These are phyloP conservation scores for Nasonia oneida DNA, from an alignment of 2,888 invertebrate species.

Conservation along the genomic window DNA sequence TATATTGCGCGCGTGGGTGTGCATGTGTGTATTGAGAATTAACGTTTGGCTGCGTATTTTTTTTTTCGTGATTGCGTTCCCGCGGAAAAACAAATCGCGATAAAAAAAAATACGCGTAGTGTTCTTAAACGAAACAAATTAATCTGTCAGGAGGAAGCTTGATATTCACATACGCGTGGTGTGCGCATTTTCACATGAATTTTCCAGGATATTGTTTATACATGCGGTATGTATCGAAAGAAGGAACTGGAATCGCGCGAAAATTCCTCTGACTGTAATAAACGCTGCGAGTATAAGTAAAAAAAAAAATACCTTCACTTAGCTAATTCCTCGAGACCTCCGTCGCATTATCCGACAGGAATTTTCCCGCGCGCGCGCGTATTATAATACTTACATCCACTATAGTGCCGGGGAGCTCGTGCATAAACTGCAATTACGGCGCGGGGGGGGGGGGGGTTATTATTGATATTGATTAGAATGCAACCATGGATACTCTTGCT, in stretches of 20 bases:
- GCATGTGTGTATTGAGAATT: too few species aligned
- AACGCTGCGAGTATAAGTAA: too few species aligned
- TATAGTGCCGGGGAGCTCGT: background rate
- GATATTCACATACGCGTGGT: too few species aligned
- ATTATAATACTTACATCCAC: background rate
- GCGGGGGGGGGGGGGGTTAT: constrained; percentile 24
- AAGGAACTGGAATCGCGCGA: too few species aligned
- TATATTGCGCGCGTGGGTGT: background rate
- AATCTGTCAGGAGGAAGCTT: background rate
- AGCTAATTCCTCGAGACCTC: background rate
- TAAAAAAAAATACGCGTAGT: background rate
- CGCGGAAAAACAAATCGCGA: background rate
- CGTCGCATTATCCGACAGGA: background rate
- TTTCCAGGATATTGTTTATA: too few species aligned
- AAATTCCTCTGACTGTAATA: too few species aligned
- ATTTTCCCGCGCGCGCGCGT: background rate
- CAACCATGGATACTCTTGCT: constrained; percentile 52
- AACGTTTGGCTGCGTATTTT: background rate
- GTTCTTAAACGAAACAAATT: background rate
- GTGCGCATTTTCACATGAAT: too few species aligned
- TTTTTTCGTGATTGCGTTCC: background rate
- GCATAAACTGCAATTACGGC: constrained; percentile 49
- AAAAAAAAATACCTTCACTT: background rate
- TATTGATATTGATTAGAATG: constrained; percentile 61
- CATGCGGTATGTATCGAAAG: too few species aligned